Conservation (phyloP, 1,140 invertebrate species). For the Agraylea sexmaculata region DNA sequence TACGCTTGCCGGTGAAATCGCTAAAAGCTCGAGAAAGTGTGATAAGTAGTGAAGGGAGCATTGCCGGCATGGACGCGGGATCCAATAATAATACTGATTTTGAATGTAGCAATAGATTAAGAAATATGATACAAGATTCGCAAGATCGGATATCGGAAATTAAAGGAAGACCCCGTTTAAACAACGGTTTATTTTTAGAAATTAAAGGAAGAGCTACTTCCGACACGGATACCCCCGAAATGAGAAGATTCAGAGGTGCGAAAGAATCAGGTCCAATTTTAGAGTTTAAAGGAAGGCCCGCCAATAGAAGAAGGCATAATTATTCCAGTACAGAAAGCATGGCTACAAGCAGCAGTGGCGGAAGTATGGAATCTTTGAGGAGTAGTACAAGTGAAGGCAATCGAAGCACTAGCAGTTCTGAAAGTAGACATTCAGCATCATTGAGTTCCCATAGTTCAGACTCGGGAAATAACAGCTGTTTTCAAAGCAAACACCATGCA, state of each 20-base stretch:
- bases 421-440: slow-evolving; percentile 64
- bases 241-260: slow-evolving; percentile 39
- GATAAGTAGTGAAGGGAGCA: slow-evolving; percentile 52
- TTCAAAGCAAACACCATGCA: slow-evolving; percentile 43
- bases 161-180: slow-evolving; percentile 46
- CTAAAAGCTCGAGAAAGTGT: slow-evolving; percentile 45
- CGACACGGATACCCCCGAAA: slow-evolving; percentile 41
- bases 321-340: slow-evolving; percentile 78
- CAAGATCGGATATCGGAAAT: slow-evolving; percentile 41
- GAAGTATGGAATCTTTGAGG: slow-evolving; percentile 70
- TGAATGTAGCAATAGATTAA: slow-evolving; percentile 34
- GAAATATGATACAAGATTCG: slow-evolving; percentile 37
- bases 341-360: slow-evolving; percentile 70
- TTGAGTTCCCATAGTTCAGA: slow-evolving; percentile 75
- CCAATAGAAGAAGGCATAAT: slow-evolving; percentile 44
- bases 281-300: slow-evolving; percentile 54
- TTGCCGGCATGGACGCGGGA: slow-evolving; percentile 32
- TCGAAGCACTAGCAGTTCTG: slow-evolving; percentile 65
- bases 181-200: slow-evolving; percentile 52
- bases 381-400: slow-evolving; percentile 75
- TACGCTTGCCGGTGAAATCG: slow-evolving; percentile 52
- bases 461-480: slow-evolving; percentile 49
- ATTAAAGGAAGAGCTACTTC: slow-evolving; percentile 54
- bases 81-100: slow-evolving; percentile 33
- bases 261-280: slow-evolving; percentile 49